phyloP scores from a whole-genome alignment of 2,888 invertebrate genomes.

The Acheta domesticus region DNA sequence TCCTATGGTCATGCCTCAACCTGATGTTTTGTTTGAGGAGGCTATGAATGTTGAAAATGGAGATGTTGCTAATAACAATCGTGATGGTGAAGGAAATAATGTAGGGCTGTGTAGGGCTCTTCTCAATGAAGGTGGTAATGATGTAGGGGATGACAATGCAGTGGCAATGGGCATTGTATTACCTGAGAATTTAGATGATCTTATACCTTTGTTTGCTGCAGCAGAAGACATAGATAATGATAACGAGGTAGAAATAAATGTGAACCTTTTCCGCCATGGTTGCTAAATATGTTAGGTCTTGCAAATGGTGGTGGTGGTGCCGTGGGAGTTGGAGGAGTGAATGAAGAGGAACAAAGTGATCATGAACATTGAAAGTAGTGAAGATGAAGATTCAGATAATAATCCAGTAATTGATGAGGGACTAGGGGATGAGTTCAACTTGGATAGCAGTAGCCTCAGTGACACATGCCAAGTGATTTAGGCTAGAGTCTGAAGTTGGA shows the following conservation, averaged over 20 bases:
- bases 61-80: conserved; percentile 54
- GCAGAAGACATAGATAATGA: conserved; percentile 34
- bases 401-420: conserved; percentile 21
- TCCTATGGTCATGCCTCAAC: conserved; percentile 21
- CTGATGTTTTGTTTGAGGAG: conserved; percentile 34
- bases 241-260: conserved; percentile 29
- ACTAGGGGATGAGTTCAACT: conserved; percentile 5
- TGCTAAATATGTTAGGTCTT: conserved; percentile 31
- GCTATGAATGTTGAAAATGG: conserved; percentile 50
- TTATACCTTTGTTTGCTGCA: conserved; percentile 26
- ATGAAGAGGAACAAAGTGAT: not conserved
- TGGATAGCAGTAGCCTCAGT: not conserved
- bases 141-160: conserved; percentile 39
- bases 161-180: not conserved
- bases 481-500: too few relatives aligned
- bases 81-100: conserved; percentile 53
- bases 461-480: not conserved
- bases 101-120: conserved; percentile 42
- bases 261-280: conserved; percentile 35
- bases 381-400: not conserved
- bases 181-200: conserved; percentile 21
- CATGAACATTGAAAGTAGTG: not conserved
- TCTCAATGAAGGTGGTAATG: conserved; percentile 39
- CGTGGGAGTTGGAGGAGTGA: not conserved
- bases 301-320: conserved; percentile 27